Conservation (phyloP, 2,113 vertebrate species). For the Grammatotria lemairii region DNA sequence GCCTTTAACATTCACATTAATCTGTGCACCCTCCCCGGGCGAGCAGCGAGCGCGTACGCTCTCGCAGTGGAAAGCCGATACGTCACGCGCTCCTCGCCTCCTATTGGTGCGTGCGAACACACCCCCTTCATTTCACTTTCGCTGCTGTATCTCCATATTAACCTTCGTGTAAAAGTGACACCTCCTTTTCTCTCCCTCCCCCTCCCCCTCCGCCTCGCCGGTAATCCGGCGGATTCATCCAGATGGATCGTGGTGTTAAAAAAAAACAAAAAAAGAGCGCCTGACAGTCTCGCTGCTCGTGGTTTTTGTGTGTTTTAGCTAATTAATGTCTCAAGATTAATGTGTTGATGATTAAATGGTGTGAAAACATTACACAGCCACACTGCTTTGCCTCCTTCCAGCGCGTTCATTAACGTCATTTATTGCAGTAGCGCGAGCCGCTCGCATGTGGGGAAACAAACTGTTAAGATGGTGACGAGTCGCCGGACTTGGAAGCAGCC, state of each 20-base stretch:
- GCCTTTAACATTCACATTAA: neutral
- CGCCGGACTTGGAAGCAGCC: neutral
- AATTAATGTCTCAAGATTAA: constrained; percentile 22
- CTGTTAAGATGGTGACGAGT: neutral
- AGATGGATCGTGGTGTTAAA: neutral
- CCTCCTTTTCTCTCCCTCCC: neutral
- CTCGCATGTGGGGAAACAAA: neutral
- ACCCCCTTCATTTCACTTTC: neutral
- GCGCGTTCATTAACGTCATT: constrained; percentile 1
- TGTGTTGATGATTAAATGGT: constrained; percentile 16
- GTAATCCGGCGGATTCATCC: neutral
- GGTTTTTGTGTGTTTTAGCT: constrained; percentile 1
- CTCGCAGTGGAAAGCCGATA: neutral
- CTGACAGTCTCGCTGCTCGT: neutral
- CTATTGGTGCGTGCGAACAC: neutral
- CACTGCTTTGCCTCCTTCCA: neutral
- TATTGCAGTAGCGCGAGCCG: neutral
- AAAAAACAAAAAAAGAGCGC: neutral
- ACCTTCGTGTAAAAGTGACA: neutral
- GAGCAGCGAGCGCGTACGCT: neutral
- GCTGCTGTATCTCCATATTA: neutral
- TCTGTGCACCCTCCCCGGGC: neutral
- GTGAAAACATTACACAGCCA: constrained; percentile 18
- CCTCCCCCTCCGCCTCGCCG: neutral
- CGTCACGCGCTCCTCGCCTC: neutral